Base-by-base conservation (phyloP, 2,113 vertebrate species). In the Hirundichthys speculiger region DNA sequence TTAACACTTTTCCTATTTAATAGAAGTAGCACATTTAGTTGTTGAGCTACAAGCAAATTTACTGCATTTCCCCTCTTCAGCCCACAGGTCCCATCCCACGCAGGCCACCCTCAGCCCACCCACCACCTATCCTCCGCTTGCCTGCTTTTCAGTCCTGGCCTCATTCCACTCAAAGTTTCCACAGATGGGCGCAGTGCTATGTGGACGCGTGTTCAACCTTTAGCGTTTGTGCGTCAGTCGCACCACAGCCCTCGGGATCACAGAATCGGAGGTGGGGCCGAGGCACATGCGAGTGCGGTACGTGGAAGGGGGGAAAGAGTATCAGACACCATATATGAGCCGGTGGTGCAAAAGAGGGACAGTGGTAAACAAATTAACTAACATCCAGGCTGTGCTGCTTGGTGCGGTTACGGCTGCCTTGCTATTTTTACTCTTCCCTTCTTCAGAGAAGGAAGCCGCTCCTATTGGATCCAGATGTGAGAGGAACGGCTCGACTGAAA, bases 401-500 rank as follows among this genome's bases (percentile, higher is more conserved):
- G 83, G 81, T 91, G 86, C 81, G 89, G 89, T 91, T 88, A 84
- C 13, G 67, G 77, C 76, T 84, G 85, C 80, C 80, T 62, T 78
- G 87, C 88, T 92, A 92, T 92, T 92, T 92, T 87, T 90, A 89
- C 59, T 73, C 70, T 82, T 89, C 80, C 83, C 86, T 87, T 66
- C 85, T 87, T 82, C 75, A 76, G 72, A 85, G 78, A 68, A 89
- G 84, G 88, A 87, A 91, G 87, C 80, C 52, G 67, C 80, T 82
- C 73, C 80, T 91, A 92, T 92, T 92, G 86, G 86, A 90, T 92
- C 91, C 91, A 93, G 91, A 92, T 93, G 90, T 90, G 81, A 82
- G 80, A 55, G 71, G 69, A 71, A 75, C 71, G 55, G 66, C 42
- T 71, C 39, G 22, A 79, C 64, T 76, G 60, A 75, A 85, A 85